Evolutionary conservation across 2,888 invertebrate species (phyloP).

Genomic region (Drosophila sordidapex): DNA sequence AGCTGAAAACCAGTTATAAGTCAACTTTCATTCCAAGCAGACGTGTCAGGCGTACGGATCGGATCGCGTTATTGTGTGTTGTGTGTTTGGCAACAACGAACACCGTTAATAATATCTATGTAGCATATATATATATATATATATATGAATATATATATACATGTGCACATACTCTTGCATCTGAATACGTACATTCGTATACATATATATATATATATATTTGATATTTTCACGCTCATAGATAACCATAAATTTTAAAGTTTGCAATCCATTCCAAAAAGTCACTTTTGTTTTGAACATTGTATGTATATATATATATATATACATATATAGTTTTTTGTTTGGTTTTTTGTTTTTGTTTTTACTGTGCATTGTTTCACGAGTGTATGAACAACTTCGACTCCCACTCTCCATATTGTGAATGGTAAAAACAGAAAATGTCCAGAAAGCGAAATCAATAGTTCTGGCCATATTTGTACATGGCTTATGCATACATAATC

Average conservation of each 20-base stretch:
- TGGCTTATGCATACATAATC: constrained; percentile 22
- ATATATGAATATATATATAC: constrained; percentile 2
- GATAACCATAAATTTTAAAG: constrained; percentile 29
- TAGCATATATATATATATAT: constrained; percentile 11
- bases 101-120: constrained; percentile 41
- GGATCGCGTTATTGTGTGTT: constrained; percentile 59
- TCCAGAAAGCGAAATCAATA: constrained; percentile 50
- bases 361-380: constrained; percentile 27
- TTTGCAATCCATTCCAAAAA: constrained; percentile 41
- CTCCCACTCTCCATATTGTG: constrained; percentile 27
- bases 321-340: constrained; percentile 3
- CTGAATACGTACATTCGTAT: constrained; percentile 16
- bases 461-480: constrained; percentile 36
- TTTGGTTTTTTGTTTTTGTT: constrained; percentile 17
- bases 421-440: constrained; percentile 19
- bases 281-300: constrained; percentile 10
- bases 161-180: constrained; percentile 19
- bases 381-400: constrained; percentile 29
- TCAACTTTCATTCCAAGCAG: constrained; percentile 84
- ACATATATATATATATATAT: background rate
- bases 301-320: background rate
- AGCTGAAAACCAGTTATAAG: constrained; percentile 83
- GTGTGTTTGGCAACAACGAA: constrained; percentile 54
- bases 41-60: constrained; percentile 75
- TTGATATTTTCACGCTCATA: constrained; percentile 51